Evolutionary conservation across 2,888 invertebrate genomes (phyloP).

Genomic region (Philaethria dido): DNA sequence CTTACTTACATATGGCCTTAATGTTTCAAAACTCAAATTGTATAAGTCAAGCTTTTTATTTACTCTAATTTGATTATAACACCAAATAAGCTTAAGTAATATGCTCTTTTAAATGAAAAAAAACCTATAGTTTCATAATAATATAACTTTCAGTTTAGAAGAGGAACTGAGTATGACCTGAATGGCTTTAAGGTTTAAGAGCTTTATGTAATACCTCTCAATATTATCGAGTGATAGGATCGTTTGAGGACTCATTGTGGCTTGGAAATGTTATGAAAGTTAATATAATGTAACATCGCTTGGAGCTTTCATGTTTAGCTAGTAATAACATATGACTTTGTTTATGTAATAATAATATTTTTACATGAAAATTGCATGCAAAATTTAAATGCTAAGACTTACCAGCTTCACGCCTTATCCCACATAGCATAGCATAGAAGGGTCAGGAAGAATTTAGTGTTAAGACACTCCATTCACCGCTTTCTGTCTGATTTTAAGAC

Average conservation of each 20-base stretch:
- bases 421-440: too few relatives aligned
- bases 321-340: not conserved
- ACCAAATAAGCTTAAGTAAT: not conserved
- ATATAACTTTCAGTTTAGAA: constrained; percentile 17
- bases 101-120: constrained; percentile 4
- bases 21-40: not conserved
- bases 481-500: too few relatives aligned
- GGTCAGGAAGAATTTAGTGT: too few relatives aligned
- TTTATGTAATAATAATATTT: not conserved
- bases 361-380: too few relatives aligned
- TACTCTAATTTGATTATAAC: not conserved
- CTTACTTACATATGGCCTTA: not conserved
- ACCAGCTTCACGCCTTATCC: too few relatives aligned
- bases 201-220: constrained; percentile 31
- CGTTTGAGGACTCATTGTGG: constrained; percentile 42
- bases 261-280: constrained; percentile 35
- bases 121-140: not conserved
- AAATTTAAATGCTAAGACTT: too few relatives aligned
- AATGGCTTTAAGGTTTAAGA: constrained; percentile 12
- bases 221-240: constrained; percentile 47
- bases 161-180: constrained; percentile 24
- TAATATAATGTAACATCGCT: constrained; percentile 3
- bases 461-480: too few relatives aligned
- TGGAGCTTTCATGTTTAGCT: not conserved
- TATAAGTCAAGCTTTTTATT: not conserved